Evolutionary conservation across 35 echinoderm and acorn worm species (phyloP).

Genomic region (Lytechinus pictus): DNA sequence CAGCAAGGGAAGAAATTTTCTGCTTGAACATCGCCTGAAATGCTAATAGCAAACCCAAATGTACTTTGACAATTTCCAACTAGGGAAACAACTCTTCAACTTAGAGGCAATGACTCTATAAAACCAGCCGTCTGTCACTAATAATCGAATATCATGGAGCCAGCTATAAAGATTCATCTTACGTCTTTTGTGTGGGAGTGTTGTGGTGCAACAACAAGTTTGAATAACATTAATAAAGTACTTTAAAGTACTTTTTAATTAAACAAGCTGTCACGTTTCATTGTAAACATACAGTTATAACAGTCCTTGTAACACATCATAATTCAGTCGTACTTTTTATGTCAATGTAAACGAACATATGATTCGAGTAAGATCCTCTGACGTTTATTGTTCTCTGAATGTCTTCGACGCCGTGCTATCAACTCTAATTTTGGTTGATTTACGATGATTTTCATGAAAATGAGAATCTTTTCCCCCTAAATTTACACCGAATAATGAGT

Average conservation of each 20-base stretch:
- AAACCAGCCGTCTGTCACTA: background rate
- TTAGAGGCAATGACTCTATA: background rate
- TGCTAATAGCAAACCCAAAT: background rate
- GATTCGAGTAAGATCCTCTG: background rate
- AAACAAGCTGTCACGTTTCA: background rate
- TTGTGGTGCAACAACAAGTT: background rate
- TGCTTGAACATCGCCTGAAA: background rate
- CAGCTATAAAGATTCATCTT: too few species aligned
- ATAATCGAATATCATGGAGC: background rate
- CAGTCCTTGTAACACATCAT: background rate
- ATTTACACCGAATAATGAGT: background rate
- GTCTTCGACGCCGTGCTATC: background rate
- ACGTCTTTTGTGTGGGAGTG: background rate
- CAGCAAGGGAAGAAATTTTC: slow-evolving; percentile 12
- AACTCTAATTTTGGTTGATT: slow-evolving; percentile 23
- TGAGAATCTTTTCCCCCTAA: background rate
- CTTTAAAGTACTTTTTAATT: background rate
- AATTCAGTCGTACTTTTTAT: background rate
- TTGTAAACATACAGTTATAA: background rate
- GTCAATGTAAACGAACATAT: background rate
- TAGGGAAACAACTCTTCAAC: background rate
- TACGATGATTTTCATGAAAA: background rate
- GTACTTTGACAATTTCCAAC: background rate
- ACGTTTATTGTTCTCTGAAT: background rate
- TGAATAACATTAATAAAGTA: background rate